Percentiles rank a stretch among this genome's conserved stretches.
Evolutionary conservation across 2,888 invertebrate genomes (phyloP).

Genomic region (Pterostichus madidus): DNA sequence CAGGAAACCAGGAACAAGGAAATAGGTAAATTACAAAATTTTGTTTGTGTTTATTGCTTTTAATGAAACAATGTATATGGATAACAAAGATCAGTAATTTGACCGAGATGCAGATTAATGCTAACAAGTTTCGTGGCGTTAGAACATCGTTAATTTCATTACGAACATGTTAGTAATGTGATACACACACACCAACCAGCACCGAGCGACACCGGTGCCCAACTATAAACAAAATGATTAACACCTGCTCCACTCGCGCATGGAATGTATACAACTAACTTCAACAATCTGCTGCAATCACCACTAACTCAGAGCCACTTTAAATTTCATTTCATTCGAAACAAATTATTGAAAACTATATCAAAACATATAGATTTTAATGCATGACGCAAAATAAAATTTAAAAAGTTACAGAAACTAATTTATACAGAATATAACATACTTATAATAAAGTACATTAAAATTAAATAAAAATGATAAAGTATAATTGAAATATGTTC

Average conservation of each 20-base stretch:
- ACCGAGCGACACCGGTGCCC: constrained; percentile 34
- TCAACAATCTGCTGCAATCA: constrained; percentile 24
- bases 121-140: constrained; percentile 58
- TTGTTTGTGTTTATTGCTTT: constrained; percentile 51
- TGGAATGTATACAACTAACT: constrained; percentile 45
- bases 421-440: too few species aligned
- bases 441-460: too few species aligned
- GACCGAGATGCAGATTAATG: constrained; percentile 53
- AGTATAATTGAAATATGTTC: too few species aligned
- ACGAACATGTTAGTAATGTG: constrained; percentile 62
- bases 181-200: constrained; percentile 53
- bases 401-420: not conserved
- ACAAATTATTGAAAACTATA: not conserved
- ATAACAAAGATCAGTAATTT: constrained; percentile 58
- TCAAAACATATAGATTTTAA: not conserved
- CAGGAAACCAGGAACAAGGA: not conserved
- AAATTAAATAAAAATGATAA: too few species aligned
- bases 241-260: constrained; percentile 49
- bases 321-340: not conserved
- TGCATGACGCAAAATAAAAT: not conserved
- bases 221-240: constrained; percentile 65
- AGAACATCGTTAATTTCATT: constrained; percentile 64
- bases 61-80: constrained; percentile 64
- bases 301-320: constrained; percentile 20
- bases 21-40: not conserved